Conservation (phyloP, 2,797 vertebrate species). For the Poecilia wingei region DNA sequence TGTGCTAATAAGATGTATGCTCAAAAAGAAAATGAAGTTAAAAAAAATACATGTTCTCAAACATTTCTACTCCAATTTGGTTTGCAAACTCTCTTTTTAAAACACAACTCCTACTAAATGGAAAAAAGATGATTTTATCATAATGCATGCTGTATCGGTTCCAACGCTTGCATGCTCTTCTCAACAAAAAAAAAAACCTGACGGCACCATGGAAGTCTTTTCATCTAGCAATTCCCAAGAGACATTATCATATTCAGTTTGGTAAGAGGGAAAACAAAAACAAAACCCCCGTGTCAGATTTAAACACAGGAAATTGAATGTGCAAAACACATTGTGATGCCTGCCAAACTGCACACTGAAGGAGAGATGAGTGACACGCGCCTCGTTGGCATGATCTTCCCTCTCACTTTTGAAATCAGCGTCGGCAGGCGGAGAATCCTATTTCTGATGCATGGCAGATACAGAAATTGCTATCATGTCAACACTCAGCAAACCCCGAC, state of each 20-base stretch:
- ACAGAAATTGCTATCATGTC: constrained; percentile 56
- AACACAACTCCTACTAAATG: constrained; percentile 49
- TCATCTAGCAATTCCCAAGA: constrained; percentile 71
- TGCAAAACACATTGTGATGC: constrained; percentile 62
- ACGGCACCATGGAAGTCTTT: constrained; percentile 72
- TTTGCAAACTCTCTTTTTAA: constrained; percentile 69
- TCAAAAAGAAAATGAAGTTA: constrained; percentile 53
- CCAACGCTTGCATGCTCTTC: constrained; percentile 57
- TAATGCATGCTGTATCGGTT: constrained; percentile 67
- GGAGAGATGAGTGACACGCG: constrained; percentile 50
- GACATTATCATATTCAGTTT: constrained; percentile 76
- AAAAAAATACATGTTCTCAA: constrained; percentile 66
- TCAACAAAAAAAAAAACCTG: constrained; percentile 60
- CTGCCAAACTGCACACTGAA: constrained; percentile 42
- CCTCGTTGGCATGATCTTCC: constrained; percentile 60
- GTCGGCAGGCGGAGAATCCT: constrained; percentile 45
- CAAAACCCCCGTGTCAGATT: constrained; percentile 76
- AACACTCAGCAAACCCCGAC: constrained; percentile 20
- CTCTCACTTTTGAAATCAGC: constrained; percentile 51
- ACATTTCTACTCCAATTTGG: constrained; percentile 73
- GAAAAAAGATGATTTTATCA: constrained; percentile 68
- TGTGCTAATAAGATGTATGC: constrained; percentile 15
- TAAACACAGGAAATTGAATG: constrained; percentile 79
- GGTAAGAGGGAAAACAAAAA: constrained; percentile 70
- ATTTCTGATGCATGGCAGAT: constrained; percentile 59